Conservation (phyloP, 1,140 invertebrate species). For the Drosophila pectinifera region DNA sequence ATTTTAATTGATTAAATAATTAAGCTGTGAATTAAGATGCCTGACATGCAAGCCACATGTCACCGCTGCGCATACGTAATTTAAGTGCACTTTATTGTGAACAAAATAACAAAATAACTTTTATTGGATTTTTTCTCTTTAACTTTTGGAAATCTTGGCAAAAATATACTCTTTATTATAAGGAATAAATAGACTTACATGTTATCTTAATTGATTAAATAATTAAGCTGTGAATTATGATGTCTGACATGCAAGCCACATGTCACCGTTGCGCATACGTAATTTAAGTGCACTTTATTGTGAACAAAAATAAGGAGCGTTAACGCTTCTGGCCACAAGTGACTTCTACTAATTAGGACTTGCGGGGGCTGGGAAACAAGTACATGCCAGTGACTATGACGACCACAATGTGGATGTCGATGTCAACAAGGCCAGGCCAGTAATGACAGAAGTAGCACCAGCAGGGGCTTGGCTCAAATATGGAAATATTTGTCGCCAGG, state of each 20-base stretch:
- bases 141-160: background rate
- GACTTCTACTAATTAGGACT: constrained; percentile 63
- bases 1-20: too few species aligned
- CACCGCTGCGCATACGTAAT: too few species aligned
- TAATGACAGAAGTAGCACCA: constrained; percentile 3
- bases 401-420: constrained; percentile 4
- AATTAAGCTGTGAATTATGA: constrained; percentile 19
- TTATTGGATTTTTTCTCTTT: constrained; percentile 7
- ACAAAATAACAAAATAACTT: too few species aligned
- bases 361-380: constrained; percentile 20
- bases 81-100: too few species aligned
- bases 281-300: constrained; percentile 17
- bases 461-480: constrained; percentile 14
- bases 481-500: constrained; percentile 5
- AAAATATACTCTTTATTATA: background rate
- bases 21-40: too few species aligned
- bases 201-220: constrained; percentile 20
- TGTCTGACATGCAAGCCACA: constrained; percentile 6
- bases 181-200: background rate
- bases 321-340: constrained; percentile 55
- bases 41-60: too few species aligned
- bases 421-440: constrained; percentile 16
- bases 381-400: constrained; percentile 12
- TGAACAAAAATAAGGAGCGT: constrained; percentile 20
- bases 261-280: constrained; percentile 25